Evolutionary conservation across 2,888 invertebrate species (phyloP), one percentile per base, ranked within the genome.

Genomic region (Uloborus plumipes): DNA sequence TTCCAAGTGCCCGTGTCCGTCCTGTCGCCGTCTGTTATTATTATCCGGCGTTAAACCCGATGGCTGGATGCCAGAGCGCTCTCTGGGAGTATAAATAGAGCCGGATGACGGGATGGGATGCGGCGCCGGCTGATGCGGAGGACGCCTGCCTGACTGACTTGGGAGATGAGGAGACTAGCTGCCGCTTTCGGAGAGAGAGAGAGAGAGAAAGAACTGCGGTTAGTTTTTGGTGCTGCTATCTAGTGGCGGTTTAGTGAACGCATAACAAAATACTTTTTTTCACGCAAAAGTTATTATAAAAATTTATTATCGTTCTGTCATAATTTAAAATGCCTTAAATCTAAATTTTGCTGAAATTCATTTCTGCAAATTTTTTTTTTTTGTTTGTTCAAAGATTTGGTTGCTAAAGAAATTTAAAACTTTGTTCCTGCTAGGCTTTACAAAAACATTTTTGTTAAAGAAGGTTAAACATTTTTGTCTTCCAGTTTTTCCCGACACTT

Each of bases 11-110:
- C 75, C 67, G 39, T 31, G 31, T 66, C 74, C 74, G 66, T 51
- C 67, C 75, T 76, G 76, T 76, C 76, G 76, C 76, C 76, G 76
- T 70, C 76, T 76, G 76, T 70, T 76, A 67, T 76, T 76, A 76
- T 76, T 76, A 76, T 76, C 75, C 69, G 75, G 26, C 58, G 75
- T 64, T 72, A 72, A 73, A 73, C 53, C 64, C 73, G 14, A 69
- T 76, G 76, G 76, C 76, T 51, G 39, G 20, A 76, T 76, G 76
- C 76, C 76, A 76, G 62, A 15, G 39, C 39, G 3, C 39, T 39
- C 39, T 39, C 39, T 39, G 39, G 7, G 39, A 4, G 39, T 39
- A 39, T 39, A 39, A 39, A 39, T 39, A 39, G 39, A 39, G 39
- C 67, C 76, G 76, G 76, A 76, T 76, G 69, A 69, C 39, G 65